Percentiles rank a stretch among this genome's conserved stretches.
Evolutionary conservation across 2,797 vertebrate genomes (phyloP).

Genomic region (Philypnodon macrostomus): DNA sequence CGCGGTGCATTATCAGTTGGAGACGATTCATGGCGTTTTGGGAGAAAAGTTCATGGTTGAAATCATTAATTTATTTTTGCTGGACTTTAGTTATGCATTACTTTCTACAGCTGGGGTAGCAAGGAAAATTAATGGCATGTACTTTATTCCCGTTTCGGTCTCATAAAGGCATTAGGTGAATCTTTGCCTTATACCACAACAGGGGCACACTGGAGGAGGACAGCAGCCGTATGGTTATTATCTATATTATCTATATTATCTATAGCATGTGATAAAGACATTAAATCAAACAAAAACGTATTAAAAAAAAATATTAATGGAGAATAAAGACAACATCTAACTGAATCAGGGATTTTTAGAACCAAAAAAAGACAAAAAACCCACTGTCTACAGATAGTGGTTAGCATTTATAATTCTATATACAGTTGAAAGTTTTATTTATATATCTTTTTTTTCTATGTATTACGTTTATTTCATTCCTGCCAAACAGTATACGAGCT

Average conservation of each 20-base stretch:
- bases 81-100: slow-evolving; percentile 94
- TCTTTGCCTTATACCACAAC: slow-evolving; percentile 40
- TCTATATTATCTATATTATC: slow-evolving; percentile 50
- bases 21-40: slow-evolving; percentile 94
- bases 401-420: too few species aligned
- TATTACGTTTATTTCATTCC: too few species aligned
- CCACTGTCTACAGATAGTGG: too few species aligned
- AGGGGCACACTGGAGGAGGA: slow-evolving; percentile 50
- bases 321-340: too few species aligned
- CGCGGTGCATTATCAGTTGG: slow-evolving; percentile 86
- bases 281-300: slow-evolving; percentile 40
- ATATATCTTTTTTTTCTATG: too few species aligned
- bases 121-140: slow-evolving; percentile 84
- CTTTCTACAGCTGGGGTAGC: slow-evolving; percentile 88
- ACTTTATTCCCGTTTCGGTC: slow-evolving; percentile 55
- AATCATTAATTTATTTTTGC: slow-evolving; percentile 96
- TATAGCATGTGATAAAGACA: slow-evolving; percentile 54
- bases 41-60: slow-evolving; percentile 96
- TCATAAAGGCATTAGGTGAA: slow-evolving; percentile 61
- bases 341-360: too few species aligned
- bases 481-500: too few species aligned
- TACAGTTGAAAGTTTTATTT: too few species aligned
- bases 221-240: slow-evolving; percentile 59
- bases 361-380: too few species aligned
- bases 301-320: too few species aligned